These are phyloP conservation scores for Hippocampus barbouri DNA, from an alignment of 2,113 vertebrate species.

Conservation along the genomic window DNA sequence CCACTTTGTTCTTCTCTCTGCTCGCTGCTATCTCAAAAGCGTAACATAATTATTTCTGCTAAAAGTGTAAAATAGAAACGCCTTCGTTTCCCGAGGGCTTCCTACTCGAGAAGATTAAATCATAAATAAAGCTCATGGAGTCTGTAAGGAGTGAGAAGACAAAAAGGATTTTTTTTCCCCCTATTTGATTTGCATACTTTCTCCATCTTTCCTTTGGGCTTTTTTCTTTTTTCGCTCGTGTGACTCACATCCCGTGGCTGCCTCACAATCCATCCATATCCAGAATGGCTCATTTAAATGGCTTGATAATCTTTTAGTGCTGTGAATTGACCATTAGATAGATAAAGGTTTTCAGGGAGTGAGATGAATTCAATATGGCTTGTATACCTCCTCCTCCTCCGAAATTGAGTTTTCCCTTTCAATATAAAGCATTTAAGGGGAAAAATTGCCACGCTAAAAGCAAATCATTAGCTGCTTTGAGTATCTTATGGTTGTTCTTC, in stretches of 20 bases:
- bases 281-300: constrained; percentile 67
- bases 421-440: constrained; percentile 13
- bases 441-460: constrained; percentile 3
- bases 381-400: background rate
- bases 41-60: constrained; percentile 55
- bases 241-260: constrained; percentile 47
- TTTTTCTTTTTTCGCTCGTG: constrained; percentile 30
- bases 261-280: constrained; percentile 51
- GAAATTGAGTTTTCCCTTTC: background rate
- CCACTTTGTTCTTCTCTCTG: constrained; percentile 13
- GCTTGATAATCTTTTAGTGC: constrained; percentile 62
- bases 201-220: constrained; percentile 40
- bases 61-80: constrained; percentile 37
- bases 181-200: constrained; percentile 61
- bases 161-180: constrained; percentile 35
- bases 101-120: constrained; percentile 42
- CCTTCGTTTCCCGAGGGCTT: constrained; percentile 27
- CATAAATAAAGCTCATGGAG: constrained; percentile 37
- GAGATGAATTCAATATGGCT: constrained; percentile 13
- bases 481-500: background rate
- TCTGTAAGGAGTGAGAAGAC: constrained; percentile 30
- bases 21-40: constrained; percentile 40
- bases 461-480: background rate
- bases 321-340: constrained; percentile 60
- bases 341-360: constrained; percentile 36